Evolutionary conservation across 1,140 invertebrate species (phyloP).

Genomic region (Sitobion miscanthi): DNA sequence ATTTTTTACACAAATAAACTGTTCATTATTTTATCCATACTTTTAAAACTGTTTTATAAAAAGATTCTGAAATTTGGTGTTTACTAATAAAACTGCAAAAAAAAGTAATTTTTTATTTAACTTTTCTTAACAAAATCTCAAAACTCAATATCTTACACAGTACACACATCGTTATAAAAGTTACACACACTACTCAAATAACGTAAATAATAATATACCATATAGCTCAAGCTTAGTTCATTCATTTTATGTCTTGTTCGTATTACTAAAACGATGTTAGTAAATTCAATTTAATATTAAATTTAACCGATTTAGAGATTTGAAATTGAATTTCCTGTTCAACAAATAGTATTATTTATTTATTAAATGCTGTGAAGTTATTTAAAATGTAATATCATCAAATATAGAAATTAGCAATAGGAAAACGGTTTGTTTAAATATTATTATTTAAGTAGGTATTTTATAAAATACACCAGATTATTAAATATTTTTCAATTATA

Average conservation of each 20-base stretch:
- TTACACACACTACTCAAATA: background rate
- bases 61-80: too few species aligned
- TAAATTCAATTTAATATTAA: background rate
- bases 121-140: background rate
- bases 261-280: background rate
- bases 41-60: too few species aligned
- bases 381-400: background rate
- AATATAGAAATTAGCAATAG: background rate
- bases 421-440: background rate
- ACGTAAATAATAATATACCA: background rate
- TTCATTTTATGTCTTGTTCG: background rate
- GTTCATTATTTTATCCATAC: too few species aligned
- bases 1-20: too few species aligned
- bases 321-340: background rate
- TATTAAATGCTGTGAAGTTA: background rate
- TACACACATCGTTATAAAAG: background rate
- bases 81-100: too few species aligned
- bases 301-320: background rate
- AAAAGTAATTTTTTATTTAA: background rate
- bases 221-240: background rate
- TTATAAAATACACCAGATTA: background rate
- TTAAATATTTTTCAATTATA: too few species aligned
- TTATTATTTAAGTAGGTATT: background rate
- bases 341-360: background rate
- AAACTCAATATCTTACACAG: background rate